Evolutionary conservation across 2,113 vertebrate species (phyloP).

Genomic region (Strix aluco): DNA sequence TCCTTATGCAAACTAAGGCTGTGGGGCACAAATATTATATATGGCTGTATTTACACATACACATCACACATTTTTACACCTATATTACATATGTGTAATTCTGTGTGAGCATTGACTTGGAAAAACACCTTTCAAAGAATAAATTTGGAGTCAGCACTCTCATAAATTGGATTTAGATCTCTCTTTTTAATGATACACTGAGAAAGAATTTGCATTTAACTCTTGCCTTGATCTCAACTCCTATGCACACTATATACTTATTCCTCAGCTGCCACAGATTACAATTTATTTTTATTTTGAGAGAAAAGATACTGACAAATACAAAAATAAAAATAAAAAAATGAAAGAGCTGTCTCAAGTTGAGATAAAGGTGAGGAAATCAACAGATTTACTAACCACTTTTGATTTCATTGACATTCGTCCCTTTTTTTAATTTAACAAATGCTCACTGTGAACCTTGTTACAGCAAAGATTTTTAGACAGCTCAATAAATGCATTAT

Average conservation of each 20-base stretch:
- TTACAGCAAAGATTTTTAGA: not conserved
- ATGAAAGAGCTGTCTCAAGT: not conserved
- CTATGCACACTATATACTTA: not conserved
- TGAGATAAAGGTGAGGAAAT: not conserved
- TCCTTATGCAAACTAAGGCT: not conserved
- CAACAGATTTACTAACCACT: not conserved
- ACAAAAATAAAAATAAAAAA: not conserved
- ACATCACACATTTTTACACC: not conserved
- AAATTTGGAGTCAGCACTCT: not conserved
- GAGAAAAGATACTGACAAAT: not conserved
- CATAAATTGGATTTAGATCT: not conserved
- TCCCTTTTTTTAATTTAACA: not conserved
- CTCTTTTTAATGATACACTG: not conserved
- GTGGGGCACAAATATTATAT: not conserved
- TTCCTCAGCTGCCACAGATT: not conserved
- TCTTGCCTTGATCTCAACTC: not conserved
- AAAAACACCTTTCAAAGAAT: not conserved
- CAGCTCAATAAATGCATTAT: not conserved
- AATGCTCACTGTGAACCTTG: not conserved
- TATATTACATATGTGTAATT: not conserved
- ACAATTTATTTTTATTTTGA: not conserved
- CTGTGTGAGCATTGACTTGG: not conserved
- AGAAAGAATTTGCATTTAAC: not conserved
- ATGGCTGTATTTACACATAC: not conserved
- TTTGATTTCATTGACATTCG: not conserved